A percentile compares a stretch with the other conserved stretches of the same genome.
phyloP scores from a whole-genome alignment of 2,113 vertebrate species.

The Clarias macrocephalus region DNA sequence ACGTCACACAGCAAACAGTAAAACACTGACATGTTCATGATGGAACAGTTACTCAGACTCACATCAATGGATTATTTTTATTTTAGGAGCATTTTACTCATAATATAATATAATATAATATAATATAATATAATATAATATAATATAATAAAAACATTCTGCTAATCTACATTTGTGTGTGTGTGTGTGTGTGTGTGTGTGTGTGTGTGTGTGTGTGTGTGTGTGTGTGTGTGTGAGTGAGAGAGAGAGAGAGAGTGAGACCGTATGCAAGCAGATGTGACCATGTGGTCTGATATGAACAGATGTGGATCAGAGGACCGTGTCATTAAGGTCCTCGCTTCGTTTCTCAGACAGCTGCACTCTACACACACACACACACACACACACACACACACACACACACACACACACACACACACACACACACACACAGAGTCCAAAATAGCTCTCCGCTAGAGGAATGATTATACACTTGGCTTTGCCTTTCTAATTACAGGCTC shows the following conservation, averaged over 20 bases:
- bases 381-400: slow-evolving; percentile 13
- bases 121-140: background rate
- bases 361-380: background rate
- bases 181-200: background rate
- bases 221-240: background rate
- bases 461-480: slow-evolving; percentile 73
- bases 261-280: background rate
- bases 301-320: slow-evolving; percentile 38
- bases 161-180: background rate
- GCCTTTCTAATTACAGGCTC: slow-evolving; percentile 79
- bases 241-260: background rate
- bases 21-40: too few relatives aligned
- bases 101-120: background rate
- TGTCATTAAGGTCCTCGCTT: slow-evolving; percentile 30
- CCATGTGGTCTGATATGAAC: slow-evolving; percentile 1
- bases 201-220: background rate
- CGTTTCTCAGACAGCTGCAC: slow-evolving; percentile 52
- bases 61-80: background rate
- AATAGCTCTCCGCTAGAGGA: slow-evolving; percentile 69
- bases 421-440: slow-evolving; percentile 56
- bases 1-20: too few relatives aligned
- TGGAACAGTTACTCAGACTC: too few relatives aligned
- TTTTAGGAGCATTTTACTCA: too few relatives aligned
- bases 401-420: slow-evolving; percentile 13
- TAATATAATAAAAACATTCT: background rate